Conservation (phyloP, 2,888 invertebrate genomes). For the Anodontia alba region DNA sequence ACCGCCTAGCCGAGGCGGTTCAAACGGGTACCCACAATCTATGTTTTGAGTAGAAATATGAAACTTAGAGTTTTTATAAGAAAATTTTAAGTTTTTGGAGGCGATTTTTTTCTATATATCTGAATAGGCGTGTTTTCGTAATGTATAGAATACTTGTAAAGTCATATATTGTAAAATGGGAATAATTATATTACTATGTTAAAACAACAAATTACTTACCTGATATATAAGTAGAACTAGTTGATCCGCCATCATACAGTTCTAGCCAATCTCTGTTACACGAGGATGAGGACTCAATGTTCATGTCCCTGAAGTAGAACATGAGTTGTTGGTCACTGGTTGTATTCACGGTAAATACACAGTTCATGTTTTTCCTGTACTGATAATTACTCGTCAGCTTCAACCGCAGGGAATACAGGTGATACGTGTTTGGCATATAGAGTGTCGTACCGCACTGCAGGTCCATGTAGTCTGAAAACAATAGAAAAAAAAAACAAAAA, state of each 20-base stretch:
- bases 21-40: no score
- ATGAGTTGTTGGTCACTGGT: neutral
- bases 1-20: no score
- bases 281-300: neutral
- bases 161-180: no score
- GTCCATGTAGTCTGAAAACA: constrained; percentile 8
- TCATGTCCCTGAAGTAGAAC: neutral
- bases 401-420: neutral
- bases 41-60: no score
- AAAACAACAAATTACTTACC: no score
- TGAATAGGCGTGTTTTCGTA: no score
- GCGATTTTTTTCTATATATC: no score
- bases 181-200: no score
- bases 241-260: constrained; percentile 6
- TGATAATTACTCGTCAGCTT: neutral
- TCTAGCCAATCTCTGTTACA: constrained; percentile 4
- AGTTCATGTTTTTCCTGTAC: neutral
- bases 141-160: no score
- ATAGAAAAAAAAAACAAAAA: neutral
- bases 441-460: neutral
- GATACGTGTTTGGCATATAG: neutral
- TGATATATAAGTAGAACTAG: neutral
- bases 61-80: no score
- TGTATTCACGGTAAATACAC: neutral
- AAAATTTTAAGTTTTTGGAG: no score